These are phyloP conservation scores for Prionailurus bengalensis DNA, from an alignment of 2,113 vertebrate genomes.

Conservation along the genomic window DNA sequence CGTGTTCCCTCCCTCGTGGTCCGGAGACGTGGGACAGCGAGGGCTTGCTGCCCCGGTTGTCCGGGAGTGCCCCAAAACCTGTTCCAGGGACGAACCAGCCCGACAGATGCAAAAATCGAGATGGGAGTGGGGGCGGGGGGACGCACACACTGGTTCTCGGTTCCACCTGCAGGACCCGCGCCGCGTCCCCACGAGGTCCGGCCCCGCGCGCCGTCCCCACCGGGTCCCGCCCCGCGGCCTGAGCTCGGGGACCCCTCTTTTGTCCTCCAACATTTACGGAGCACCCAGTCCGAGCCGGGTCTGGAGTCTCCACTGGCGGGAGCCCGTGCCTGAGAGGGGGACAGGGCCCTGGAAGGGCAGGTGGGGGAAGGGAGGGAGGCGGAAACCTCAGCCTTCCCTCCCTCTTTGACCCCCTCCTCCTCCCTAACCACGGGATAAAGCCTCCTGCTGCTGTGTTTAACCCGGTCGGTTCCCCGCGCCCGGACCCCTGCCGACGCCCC, in stretches of 20 bases:
- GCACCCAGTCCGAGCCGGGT: neutral
- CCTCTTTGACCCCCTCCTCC: neutral
- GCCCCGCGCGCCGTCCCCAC: no score
- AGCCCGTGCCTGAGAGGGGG: no score
- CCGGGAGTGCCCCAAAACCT: neutral
- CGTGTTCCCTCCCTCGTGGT: neutral
- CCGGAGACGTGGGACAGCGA: accelerated
- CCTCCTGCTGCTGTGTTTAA: neutral
- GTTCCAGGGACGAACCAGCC: neutral
- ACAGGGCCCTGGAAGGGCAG: neutral
- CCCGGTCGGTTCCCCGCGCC: neutral
- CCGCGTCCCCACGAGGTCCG: neutral
- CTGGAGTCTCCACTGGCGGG: neutral
- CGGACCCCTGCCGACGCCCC: neutral
- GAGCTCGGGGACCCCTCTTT: neutral
- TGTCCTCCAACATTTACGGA: neutral
- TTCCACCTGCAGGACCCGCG: neutral
- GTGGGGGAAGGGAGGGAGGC: no score
- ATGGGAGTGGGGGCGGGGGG: neutral
- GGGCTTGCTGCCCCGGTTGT: accelerated
- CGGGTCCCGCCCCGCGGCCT: neutral
- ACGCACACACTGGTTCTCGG: no score
- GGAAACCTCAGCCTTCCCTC: accelerated
- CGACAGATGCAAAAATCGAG: neutral
- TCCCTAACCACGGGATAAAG: no score